A percentile compares a stretch with the other conserved stretches of the same genome.
These are phyloP conservation scores for Lasiommata megera DNA, from an alignment of 2,888 invertebrate genomes.

Conservation along the genomic window DNA sequence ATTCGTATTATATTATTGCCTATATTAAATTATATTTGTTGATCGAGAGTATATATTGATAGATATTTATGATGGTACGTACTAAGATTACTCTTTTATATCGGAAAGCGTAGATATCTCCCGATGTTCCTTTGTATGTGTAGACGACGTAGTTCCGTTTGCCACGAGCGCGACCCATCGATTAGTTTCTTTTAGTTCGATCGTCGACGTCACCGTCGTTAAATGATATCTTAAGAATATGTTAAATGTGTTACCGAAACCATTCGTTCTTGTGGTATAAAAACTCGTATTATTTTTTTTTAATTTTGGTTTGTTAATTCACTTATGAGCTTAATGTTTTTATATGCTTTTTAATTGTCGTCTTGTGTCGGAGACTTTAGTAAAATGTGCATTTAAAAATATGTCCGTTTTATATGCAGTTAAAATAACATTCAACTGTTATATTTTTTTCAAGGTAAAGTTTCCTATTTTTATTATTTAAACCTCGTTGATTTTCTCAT, in stretches of 20 bases:
- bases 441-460: too few relatives aligned
- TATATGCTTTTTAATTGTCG: slow-evolving; percentile 52
- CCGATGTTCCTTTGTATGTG: slow-evolving; percentile 49
- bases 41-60: slow-evolving; percentile 74
- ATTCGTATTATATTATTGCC: slow-evolving; percentile 67
- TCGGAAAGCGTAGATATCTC: slow-evolving; percentile 52
- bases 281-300: slow-evolving; percentile 26
- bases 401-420: slow-evolving; percentile 57
- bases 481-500: not conserved
- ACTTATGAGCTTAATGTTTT: slow-evolving; percentile 40
- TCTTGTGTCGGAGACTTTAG: slow-evolving; percentile 52
- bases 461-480: not conserved
- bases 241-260: slow-evolving; percentile 35
- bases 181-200: slow-evolving; percentile 42
- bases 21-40: slow-evolving; percentile 74
- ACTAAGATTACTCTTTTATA: slow-evolving; percentile 61
- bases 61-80: slow-evolving; percentile 69
- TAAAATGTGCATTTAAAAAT: slow-evolving; percentile 62
- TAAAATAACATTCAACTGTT: slow-evolving; percentile 40
- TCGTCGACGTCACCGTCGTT: slow-evolving; percentile 24
- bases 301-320: slow-evolving; percentile 35
- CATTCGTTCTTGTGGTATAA: slow-evolving; percentile 24
- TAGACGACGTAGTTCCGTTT: slow-evolving; percentile 43
- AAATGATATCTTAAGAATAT: slow-evolving; percentile 28
- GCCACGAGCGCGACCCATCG: slow-evolving; percentile 35